phyloP scores from a whole-genome alignment of 2,797 vertebrate species.

The Danio aesculapii region DNA sequence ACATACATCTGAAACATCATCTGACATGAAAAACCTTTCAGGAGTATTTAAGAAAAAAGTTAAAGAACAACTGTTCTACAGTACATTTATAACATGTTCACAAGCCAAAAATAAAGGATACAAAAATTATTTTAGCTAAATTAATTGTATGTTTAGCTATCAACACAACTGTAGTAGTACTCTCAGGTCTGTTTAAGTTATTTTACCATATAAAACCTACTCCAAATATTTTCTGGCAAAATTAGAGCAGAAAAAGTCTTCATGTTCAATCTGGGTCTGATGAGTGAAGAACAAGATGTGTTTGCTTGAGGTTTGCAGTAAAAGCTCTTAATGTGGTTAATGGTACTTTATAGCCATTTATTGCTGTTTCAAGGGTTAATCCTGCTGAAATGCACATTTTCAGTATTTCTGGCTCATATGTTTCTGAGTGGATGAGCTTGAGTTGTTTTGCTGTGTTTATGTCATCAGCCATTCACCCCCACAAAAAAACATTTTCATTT shows the following conservation, averaged over 20 bases:
- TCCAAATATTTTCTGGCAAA: neutral
- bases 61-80: too few relatives aligned
- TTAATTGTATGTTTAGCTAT: too few relatives aligned
- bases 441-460: neutral
- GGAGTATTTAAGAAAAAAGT: too few relatives aligned
- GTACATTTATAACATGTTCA: too few relatives aligned
- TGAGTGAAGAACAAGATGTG: too few relatives aligned
- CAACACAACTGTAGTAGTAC: neutral
- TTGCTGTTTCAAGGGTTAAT: neutral
- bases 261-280: neutral
- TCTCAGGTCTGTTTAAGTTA: neutral
- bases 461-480: neutral
- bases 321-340: neutral
- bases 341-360: conserved; percentile 14
- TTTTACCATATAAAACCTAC: neutral
- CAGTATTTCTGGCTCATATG: conserved; percentile 1
- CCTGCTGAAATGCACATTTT: conserved; percentile 17
- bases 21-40: too few relatives aligned
- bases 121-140: too few relatives aligned
- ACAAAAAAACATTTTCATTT: too few relatives aligned
- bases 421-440: neutral
- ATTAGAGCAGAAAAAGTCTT: neutral
- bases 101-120: neutral
- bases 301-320: neutral
- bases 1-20: too few relatives aligned